Percentiles rank a stretch among this genome's conserved stretches.
Conservation (phyloP, 2,888 invertebrate species). For the Limnephilus rhombicus region DNA sequence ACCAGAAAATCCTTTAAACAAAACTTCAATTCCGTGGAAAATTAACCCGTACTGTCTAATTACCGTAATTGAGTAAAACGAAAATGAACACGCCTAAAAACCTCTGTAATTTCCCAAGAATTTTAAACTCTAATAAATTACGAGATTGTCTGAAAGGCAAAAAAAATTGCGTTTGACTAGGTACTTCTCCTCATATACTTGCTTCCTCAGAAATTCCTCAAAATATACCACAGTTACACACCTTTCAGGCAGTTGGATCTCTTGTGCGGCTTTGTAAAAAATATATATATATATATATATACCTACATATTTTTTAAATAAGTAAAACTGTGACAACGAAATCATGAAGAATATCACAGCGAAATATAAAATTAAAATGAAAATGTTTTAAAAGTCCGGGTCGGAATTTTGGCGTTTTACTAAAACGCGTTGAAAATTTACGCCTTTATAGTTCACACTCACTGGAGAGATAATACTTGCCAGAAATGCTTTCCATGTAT, state of each 20-base stretch:
- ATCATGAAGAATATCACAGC: not conserved
- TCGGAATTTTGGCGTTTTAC: not conserved
- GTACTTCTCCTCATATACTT: not conserved
- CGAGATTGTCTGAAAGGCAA: not conserved
- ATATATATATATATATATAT: too few relatives aligned
- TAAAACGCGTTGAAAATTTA: conserved; percentile 14
- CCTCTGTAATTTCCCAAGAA: not conserved
- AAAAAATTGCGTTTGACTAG: not conserved
- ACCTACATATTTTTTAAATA: too few relatives aligned
- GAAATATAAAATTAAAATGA: not conserved
- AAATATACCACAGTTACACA: not conserved
- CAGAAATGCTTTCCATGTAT: too few relatives aligned
- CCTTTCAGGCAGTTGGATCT: not conserved
- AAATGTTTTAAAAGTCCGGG: not conserved
- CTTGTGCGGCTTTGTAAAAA: too few relatives aligned
- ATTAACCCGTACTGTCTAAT: not conserved
- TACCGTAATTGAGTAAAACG: not conserved
- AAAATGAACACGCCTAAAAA: not conserved
- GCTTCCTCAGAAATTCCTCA: too few relatives aligned
- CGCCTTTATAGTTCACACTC: conserved; percentile 46
- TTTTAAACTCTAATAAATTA: not conserved
- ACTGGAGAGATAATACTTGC: not conserved
- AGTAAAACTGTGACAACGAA: not conserved
- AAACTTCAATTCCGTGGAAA: not conserved
- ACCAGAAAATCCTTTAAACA: not conserved